Evolutionary conservation across 2,113 vertebrate genomes (phyloP).

Genomic region (Alces alces): DNA sequence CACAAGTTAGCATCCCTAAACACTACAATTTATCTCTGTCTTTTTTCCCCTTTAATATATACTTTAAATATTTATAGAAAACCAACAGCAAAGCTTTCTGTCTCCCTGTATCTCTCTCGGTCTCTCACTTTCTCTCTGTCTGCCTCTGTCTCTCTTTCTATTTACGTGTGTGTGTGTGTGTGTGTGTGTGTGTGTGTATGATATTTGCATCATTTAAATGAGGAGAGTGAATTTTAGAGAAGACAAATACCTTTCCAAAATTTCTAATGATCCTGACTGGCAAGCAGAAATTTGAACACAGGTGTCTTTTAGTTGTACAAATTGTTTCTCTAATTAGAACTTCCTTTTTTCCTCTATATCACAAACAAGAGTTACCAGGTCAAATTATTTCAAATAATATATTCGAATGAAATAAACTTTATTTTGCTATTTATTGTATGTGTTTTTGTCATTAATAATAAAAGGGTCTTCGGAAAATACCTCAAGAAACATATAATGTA

Average conservation of each 20-base stretch:
- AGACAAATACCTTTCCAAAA: not conserved
- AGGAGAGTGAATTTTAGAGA: not conserved
- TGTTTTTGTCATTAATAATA: not conserved
- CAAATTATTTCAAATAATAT: not conserved
- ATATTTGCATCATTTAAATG: not conserved
- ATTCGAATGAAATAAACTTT: not conserved
- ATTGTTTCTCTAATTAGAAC: not conserved
- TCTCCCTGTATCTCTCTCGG: not conserved
- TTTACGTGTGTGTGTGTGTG: not conserved
- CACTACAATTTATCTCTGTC: not conserved
- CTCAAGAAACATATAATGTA: not conserved
- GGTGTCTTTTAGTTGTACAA: not conserved
- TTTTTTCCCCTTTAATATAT: not conserved
- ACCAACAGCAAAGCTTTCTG: not conserved
- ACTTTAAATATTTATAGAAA: not conserved
- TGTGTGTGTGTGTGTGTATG: not conserved
- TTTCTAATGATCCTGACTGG: not conserved
- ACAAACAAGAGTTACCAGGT: not conserved
- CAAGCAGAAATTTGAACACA: not conserved
- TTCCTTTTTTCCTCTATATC: slow-evolving; percentile 19
- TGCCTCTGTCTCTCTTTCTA: not conserved
- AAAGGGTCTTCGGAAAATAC: not conserved
- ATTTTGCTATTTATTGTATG: not conserved
- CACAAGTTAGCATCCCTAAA: not conserved
- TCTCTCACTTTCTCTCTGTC: not conserved